A percentile compares a stretch with the other conserved stretches of the same genome.
Evolutionary conservation across 2,113 vertebrate species (phyloP).

Genomic region (Anolis sagrei): DNA sequence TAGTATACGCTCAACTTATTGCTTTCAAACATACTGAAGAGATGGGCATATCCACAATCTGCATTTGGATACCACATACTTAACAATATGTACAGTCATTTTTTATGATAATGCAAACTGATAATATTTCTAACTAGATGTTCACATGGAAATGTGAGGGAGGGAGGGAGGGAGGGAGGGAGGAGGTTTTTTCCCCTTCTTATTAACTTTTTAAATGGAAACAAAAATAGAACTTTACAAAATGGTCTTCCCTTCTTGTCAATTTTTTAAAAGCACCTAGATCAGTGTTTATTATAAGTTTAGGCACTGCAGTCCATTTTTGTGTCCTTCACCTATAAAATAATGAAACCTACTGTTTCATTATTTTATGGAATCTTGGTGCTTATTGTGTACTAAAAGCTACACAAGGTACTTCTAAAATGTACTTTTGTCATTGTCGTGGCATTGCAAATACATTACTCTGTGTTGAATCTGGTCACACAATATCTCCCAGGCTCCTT

Average conservation of each 20-base stretch:
- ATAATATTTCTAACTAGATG: not conserved
- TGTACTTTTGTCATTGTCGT: conserved; percentile 12
- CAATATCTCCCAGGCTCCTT: not conserved
- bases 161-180: not conserved
- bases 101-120: not conserved
- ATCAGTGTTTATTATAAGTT: not conserved
- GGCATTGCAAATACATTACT: conserved; percentile 22
- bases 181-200: not conserved
- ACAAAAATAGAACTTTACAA: not conserved
- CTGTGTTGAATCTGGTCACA: not conserved
- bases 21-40: not conserved
- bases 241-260: not conserved
- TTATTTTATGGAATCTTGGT: not conserved
- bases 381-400: not conserved
- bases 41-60: no score
- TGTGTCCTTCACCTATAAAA: conserved; percentile 5
- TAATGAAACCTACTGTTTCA: not conserved
- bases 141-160: not conserved
- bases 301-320: not conserved
- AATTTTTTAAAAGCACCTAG: not conserved
- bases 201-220: not conserved
- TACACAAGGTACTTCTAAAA: not conserved
- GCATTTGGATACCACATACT: not conserved
- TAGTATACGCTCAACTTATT: not conserved
- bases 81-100: not conserved